Evolutionary conservation across 1,140 invertebrate species (phyloP).

Genomic region (Glomeris maerens): DNA sequence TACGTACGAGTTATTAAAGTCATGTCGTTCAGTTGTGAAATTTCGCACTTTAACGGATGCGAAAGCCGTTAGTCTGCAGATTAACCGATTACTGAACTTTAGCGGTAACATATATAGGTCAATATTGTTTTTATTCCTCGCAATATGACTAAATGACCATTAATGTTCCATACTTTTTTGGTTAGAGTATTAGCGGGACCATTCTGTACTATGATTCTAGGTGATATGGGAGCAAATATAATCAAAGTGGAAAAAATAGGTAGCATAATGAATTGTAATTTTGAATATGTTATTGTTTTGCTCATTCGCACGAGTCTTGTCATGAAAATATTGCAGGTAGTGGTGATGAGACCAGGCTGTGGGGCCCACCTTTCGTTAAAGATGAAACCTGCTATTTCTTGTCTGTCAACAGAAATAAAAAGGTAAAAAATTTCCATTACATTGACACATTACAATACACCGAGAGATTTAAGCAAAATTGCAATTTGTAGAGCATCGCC

Average conservation of each 20-base stretch:
- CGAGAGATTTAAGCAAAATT: neutral
- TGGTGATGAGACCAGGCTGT: constrained; percentile 83
- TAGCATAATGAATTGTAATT: constrained; percentile 15
- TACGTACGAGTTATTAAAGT: too few relatives aligned
- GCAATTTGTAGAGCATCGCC: constrained; percentile 52
- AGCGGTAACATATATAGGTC: too few relatives aligned
- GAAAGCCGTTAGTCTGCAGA: too few relatives aligned
- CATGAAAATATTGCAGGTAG: constrained; percentile 40
- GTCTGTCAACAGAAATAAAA: constrained; percentile 86
- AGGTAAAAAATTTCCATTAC: constrained; percentile 28
- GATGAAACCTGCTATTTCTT: constrained; percentile 70
- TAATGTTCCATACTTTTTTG: too few relatives aligned
- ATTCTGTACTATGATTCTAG: constrained; percentile 83
- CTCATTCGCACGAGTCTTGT: constrained; percentile 1
- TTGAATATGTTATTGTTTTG: constrained; percentile 6
- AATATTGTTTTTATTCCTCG: too few relatives aligned
- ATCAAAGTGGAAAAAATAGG: constrained; percentile 54
- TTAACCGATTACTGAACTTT: too few relatives aligned
- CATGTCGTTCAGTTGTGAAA: too few relatives aligned
- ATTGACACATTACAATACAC: neutral
- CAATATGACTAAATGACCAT: too few relatives aligned
- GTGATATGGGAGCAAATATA: constrained; percentile 85
- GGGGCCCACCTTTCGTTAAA: constrained; percentile 79
- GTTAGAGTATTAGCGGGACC: constrained; percentile 65
- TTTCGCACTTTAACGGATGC: too few relatives aligned